These are phyloP conservation scores for Rhynchomys soricoides DNA, from an alignment of 2,113 vertebrate species.

Conservation along the genomic window DNA sequence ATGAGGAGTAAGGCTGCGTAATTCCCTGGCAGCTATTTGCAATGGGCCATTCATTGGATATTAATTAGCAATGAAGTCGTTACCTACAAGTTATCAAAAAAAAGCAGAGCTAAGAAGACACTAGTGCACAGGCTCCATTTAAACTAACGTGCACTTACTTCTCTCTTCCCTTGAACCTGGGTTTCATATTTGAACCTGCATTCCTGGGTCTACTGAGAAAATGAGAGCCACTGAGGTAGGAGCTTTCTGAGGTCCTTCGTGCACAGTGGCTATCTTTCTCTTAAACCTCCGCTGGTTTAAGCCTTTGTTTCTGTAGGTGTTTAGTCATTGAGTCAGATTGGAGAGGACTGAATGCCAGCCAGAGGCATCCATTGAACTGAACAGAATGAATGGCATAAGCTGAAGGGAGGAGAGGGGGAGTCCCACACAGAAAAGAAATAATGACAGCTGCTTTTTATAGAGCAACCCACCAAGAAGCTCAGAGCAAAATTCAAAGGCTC, in stretches of 20 bases:
- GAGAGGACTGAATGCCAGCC: neutral
- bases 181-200: neutral
- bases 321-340: neutral
- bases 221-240: neutral
- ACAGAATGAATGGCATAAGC: neutral
- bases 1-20: neutral
- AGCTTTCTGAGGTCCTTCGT: neutral
- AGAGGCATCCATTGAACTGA: neutral
- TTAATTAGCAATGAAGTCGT: slow-evolving; percentile 27
- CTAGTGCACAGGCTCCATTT: rapidly evolving
- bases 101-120: neutral
- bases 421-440: neutral
- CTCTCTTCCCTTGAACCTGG: neutral
- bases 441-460: neutral
- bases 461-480: neutral
- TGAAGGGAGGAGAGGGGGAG: neutral
- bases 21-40: neutral
- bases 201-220: neutral
- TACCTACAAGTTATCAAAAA: neutral
- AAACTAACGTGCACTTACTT: neutral
- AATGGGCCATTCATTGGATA: neutral
- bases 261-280: neutral
- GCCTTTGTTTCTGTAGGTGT: neutral
- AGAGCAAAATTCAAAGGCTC: neutral
- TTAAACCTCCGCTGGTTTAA: no score